Conservation (phyloP, 2,888 invertebrate species). For the Tetropium fuscum region DNA sequence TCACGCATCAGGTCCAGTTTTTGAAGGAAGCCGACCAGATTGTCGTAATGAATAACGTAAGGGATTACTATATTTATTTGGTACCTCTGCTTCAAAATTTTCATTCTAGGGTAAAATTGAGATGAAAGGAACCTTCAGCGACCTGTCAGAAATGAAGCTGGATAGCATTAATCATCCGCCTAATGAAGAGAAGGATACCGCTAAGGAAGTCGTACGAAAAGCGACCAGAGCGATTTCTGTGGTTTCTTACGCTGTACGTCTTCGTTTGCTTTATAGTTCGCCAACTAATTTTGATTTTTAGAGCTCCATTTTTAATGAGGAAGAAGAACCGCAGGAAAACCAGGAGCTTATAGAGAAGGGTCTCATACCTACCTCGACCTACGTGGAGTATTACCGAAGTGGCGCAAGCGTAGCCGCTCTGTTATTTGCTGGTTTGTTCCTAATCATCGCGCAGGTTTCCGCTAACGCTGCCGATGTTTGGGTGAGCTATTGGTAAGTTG, state of each 20-base stretch:
- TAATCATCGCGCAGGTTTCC: conserved; percentile 76
- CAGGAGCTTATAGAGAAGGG: conserved; percentile 77
- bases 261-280: no score
- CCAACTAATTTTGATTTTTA: conserved; percentile 28
- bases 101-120: conserved; percentile 74
- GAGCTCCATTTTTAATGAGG: conserved; percentile 39
- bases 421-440: conserved; percentile 68
- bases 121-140: conserved; percentile 69
- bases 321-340: conserved; percentile 70
- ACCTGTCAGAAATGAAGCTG: conserved; percentile 68
- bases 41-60: conserved; percentile 74
- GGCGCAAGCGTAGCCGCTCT: conserved; percentile 73
- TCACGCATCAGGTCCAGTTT: conserved; percentile 88
- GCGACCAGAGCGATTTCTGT: conserved; percentile 8
- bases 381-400: conserved; percentile 76
- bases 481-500: conserved; percentile 79
- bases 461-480: conserved; percentile 82
- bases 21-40: conserved; percentile 75
- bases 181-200: conserved; percentile 54
- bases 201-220: conserved; percentile 42
- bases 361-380: conserved; percentile 72
- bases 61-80: no score
- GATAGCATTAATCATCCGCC: conserved; percentile 39
- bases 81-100: no score
- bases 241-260: conserved; percentile 53